Evolutionary conservation across 2,113 vertebrate genomes (phyloP), one percentile per base, ranked within the genome.

Genomic region (Syngnathus floridae): DNA sequence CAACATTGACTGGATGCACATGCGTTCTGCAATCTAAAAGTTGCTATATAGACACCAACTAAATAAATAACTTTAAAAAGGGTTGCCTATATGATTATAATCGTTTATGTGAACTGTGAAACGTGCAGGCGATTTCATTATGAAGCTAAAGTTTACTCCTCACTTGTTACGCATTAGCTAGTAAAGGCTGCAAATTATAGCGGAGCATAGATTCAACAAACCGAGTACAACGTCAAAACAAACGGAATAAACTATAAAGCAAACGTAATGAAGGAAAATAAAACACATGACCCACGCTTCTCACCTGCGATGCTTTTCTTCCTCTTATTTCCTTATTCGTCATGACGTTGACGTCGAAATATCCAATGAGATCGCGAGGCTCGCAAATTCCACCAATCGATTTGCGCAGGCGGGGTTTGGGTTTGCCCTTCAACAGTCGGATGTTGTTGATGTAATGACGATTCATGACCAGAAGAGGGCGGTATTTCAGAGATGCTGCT

Each of bases 231-330:
- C 2, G n/a, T 2, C 5, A 22, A 1, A 45, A 31, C 19, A 0
- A n/a, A 14, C 55, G 21, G 3, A n/a, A 38, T 19, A 38, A 17
- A 49, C n/a, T n/a, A 41, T 4, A 58, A 31, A 67, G 51, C 0
- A 1, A 69, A 46, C 22, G 69, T 7, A 71, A 54, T 4, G 2
- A 7, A 21, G 16, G 6, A 16, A 9, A 17, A 43, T 13, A 7
- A 7, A 13, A 14, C 17, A 61, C 12, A 26, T 61, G 26, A 80
- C 69, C 81, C 89, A 89, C 85, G 90, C 85, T 89, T 83, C 67
- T 84, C 70, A 78, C 73, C 74, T 41, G 70, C 19, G 38, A 10
- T 7, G 49, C 40, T 36, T 49, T 46, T 14, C 54, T 75, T 60
- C 17, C 36, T 67, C 16, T 46, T 48, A 40, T n/a, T 65, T 80